These are phyloP conservation scores for Pterobdella sp. DNA, from an alignment of 2,888 invertebrate genomes.

Conservation along the genomic window DNA sequence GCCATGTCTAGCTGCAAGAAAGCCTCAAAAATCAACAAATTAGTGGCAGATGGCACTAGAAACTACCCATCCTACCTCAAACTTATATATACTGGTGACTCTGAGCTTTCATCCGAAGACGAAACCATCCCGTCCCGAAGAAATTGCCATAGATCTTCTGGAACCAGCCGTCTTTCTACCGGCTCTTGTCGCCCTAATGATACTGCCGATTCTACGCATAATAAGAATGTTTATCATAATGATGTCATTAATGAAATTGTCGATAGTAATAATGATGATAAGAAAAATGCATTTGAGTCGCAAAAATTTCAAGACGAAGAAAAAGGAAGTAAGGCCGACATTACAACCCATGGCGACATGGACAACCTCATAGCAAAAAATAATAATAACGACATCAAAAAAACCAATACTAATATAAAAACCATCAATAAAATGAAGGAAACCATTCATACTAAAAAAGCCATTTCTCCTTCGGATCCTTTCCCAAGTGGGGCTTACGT, in stretches of 20 bases:
- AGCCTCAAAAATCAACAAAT: constrained; percentile 32
- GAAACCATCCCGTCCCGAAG: constrained; percentile 19
- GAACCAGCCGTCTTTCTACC: background rate
- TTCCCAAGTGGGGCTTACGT: no score
- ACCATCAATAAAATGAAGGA: no score
- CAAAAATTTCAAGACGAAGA: no score
- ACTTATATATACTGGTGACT: constrained; percentile 39
- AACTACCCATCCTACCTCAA: constrained; percentile 39
- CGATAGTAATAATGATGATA: background rate
- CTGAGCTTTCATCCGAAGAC: constrained; percentile 37
- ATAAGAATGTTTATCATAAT: background rate
- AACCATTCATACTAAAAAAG: no score
- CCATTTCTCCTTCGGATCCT: no score
- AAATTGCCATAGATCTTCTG: background rate
- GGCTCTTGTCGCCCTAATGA: background rate
- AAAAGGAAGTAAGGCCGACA: no score
- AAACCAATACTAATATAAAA: no score
- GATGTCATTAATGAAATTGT: background rate
- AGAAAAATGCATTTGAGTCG: no score
- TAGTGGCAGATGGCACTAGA: constrained; percentile 36
- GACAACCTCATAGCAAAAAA: no score
- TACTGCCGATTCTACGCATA: background rate
- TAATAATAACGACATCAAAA: no score
- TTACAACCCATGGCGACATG: no score
- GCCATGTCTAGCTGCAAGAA: no score